These are phyloP conservation scores for Chroicocephalus ridibundus DNA, from an alignment of 2,113 vertebrate species.

Conservation along the genomic window DNA sequence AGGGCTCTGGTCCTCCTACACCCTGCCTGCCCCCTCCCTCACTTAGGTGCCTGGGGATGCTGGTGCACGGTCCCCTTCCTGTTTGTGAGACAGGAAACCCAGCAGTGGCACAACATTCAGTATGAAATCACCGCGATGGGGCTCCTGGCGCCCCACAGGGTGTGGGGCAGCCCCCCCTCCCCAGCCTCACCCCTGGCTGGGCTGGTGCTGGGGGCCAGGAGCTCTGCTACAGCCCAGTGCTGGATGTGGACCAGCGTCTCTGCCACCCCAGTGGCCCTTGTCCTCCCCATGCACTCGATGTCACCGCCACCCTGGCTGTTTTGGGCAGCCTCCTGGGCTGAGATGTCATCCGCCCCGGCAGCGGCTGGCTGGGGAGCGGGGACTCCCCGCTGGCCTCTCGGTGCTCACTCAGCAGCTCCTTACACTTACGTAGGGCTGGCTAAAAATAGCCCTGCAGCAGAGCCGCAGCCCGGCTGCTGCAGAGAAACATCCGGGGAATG, in stretches of 20 bases:
- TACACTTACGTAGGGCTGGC: neutral
- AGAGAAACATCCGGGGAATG: neutral
- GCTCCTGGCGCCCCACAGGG: rapidly evolving
- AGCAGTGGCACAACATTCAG: neutral
- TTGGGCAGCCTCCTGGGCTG: neutral
- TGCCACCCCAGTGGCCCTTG: neutral
- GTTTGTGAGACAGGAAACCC: constrained; percentile 23
- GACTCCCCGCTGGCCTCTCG: rapidly evolving
- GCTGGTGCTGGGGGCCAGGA: neutral
- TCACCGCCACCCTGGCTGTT: rapidly evolving
- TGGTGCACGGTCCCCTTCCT: neutral
- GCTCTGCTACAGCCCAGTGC: neutral
- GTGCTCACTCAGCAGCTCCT: neutral
- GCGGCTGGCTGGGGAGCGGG: neutral
- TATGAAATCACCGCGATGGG: neutral
- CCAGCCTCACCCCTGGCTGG: neutral
- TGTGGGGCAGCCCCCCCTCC: rapidly evolving
- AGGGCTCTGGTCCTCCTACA: neutral
- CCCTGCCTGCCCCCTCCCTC: neutral
- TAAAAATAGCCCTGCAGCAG: neutral
- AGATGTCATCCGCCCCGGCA: rapidly evolving
- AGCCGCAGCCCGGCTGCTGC: neutral
- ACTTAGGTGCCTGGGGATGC: rapidly evolving
- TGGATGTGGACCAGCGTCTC: neutral
- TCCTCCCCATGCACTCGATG: neutral